Evolutionary conservation across 2,113 vertebrate species (phyloP), one percentile per base, ranked within the genome.

Genomic region (Burhinus bistriatus): DNA sequence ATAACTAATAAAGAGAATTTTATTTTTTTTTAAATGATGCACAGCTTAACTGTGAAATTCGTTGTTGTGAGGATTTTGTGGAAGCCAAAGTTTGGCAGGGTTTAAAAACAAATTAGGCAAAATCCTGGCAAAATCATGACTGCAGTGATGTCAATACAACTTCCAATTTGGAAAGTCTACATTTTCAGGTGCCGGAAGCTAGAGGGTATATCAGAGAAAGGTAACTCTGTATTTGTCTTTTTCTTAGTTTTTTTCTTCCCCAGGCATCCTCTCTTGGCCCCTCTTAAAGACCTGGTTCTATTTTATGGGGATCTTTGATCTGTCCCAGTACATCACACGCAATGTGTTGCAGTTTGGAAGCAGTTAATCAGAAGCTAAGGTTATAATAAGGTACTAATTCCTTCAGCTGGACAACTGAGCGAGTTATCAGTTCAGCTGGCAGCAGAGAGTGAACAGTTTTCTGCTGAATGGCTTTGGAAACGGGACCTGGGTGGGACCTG

Each of bases 301-400:
- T 68, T 72, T 81, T 71, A 22, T 54, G 54, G 12, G 7, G 3
- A 12, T 81, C 40, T 80, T 91, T 83, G 23, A 30, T 34, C 58
- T 89, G 62, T 69, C 15, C 27, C 27, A 12, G 29, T 2, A 0
- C 52, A 32, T 32, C 1, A 0, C 11, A 6, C 49, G 52, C 17
- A n/a, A 29, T 44, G n/a, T 11, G 0, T 65, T 69, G 80, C 49
- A 21, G 5, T 83, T 87, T 65, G 26, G 32, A 76, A 94, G 47
- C 11, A 23, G 18, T 75, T 52, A 45, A 59, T 80, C 14, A 8
- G 57, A 75, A 58, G 71, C n/a, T 66, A 45, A 54, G n/a, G 13
- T 64, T 76, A 6, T 45, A 32, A 3, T 55, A 75, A 62, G 58
- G 38, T 59, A 5, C 13, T 70, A 12, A 22, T 69, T 83, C 42